Evolutionary conservation across 2,113 vertebrate species (phyloP).

Genomic region (Melospiza melodia): DNA sequence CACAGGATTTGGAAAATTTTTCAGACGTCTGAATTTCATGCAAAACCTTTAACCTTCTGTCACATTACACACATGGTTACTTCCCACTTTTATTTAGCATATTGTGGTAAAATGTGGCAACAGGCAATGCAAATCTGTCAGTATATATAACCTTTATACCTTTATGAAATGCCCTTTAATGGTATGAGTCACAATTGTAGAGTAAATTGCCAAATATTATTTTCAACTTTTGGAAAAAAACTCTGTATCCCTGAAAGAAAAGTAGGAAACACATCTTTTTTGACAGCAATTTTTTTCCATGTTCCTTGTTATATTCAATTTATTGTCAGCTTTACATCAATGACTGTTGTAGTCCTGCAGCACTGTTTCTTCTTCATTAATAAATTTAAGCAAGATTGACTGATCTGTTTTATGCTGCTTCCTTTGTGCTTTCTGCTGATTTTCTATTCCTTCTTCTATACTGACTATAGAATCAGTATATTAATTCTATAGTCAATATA

Average conservation of each 20-base stretch:
- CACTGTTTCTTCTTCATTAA: background rate
- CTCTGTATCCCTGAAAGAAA: background rate
- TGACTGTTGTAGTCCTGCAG: background rate
- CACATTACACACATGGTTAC: background rate
- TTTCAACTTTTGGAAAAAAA: background rate
- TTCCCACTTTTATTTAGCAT: background rate
- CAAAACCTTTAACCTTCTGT: background rate
- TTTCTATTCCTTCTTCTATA: background rate
- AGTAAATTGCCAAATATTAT: background rate
- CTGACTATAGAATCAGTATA: too few relatives aligned
- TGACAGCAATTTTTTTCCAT: background rate
- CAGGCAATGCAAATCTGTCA: background rate
- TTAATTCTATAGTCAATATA: too few relatives aligned
- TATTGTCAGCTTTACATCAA: background rate
- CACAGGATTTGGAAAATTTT: background rate
- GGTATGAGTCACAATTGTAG: background rate
- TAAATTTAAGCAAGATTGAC: background rate
- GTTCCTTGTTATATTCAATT: background rate
- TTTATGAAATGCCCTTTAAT: background rate
- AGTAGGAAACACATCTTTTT: background rate
- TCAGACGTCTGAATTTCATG: background rate
- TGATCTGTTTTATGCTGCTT: background rate
- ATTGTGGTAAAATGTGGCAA: background rate
- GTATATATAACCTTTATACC: background rate
- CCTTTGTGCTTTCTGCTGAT: background rate